A percentile compares a stretch with the other conserved stretches of the same genome.
Evolutionary conservation across 2,888 invertebrate genomes (phyloP).

Genomic region (Agrochola lychnidis): DNA sequence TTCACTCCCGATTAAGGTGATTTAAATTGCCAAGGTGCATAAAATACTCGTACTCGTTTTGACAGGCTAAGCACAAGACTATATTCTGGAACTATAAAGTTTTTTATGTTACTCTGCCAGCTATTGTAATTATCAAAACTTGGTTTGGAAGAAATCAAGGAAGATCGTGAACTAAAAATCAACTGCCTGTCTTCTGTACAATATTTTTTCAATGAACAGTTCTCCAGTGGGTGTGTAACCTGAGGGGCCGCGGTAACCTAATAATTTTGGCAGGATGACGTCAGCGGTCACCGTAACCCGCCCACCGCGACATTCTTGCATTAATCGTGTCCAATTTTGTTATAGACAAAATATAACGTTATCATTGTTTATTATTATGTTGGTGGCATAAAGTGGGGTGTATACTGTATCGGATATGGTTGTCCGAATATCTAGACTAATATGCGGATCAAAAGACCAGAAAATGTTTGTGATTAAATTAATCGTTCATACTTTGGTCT

Average conservation of each 20-base stretch:
- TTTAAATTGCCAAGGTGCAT: too few relatives aligned
- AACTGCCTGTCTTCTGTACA: background rate
- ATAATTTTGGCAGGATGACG: conserved; percentile 61
- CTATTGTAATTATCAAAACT: too few relatives aligned
- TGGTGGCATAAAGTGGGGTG: background rate
- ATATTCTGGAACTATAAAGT: too few relatives aligned
- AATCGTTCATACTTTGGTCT: background rate
- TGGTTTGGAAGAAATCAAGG: too few relatives aligned
- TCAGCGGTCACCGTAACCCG: conserved; percentile 59
- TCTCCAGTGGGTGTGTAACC: conserved; percentile 16
- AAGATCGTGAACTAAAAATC: background rate
- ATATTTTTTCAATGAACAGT: conserved; percentile 15
- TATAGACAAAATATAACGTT: conserved; percentile 34
- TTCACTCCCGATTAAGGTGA: too few relatives aligned
- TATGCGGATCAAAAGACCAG: background rate
- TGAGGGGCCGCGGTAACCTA: conserved; percentile 57
- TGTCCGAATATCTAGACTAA: background rate
- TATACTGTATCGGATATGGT: background rate
- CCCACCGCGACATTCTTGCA: conserved; percentile 67
- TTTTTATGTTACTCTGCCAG: too few relatives aligned
- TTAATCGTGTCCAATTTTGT: conserved; percentile 35
- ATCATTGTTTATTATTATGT: conserved; percentile 11
- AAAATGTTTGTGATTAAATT: background rate
- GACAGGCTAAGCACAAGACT: too few relatives aligned
- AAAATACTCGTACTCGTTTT: too few relatives aligned